Evolutionary conservation across 2,113 vertebrate species (phyloP), one percentile per base, ranked within the genome.

Genomic region (Halcyon malimbica): DNA sequence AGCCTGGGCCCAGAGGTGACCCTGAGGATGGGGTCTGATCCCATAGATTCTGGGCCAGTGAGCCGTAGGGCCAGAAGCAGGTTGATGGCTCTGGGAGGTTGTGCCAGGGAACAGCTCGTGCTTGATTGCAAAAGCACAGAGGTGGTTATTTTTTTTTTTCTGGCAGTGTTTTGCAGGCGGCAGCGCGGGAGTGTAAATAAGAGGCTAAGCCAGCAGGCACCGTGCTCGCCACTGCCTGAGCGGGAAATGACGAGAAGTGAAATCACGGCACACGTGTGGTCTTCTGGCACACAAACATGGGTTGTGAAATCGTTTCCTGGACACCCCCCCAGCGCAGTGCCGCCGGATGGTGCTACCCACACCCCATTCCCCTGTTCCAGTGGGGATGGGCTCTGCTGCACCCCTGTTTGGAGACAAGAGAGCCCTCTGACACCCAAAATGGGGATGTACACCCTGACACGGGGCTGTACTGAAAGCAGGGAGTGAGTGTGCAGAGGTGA

Each of bases 21-120:
- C 1, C 71, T 24, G 59, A 5, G 5, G 21, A 6, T 0, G 0
- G 15, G 35, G 1, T 65, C 13, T 2, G 6, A 41, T 21, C 31
- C 50, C 0, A 0, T 5, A 29, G 37, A 65, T 33, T 9, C 54
- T 15, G 5, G 20, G 29, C 54, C 86, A 65, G 78, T 1, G 0
- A 62, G 57, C 10, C 2, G 11, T 8, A 28, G 39, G 35, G 35
- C 2, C 10, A 28, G 71, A 35, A 73, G 18, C 24, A 6, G 18
- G 26, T 65, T 6, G 2, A 44, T 74, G 64, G 54, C 69, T 53
- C 60, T 1, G 17, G 35, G 15, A 57, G 17, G 11, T 6, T 3
- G 14, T 59, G 74, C 84, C 69, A 84, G 42, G 56, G 94, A 87
- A 91, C 60, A 1, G 41, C 60, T 82, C 2, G 56, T 93, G 85